Evolutionary conservation across 2,113 vertebrate species (phyloP).

Genomic region (Solea senegalensis): DNA sequence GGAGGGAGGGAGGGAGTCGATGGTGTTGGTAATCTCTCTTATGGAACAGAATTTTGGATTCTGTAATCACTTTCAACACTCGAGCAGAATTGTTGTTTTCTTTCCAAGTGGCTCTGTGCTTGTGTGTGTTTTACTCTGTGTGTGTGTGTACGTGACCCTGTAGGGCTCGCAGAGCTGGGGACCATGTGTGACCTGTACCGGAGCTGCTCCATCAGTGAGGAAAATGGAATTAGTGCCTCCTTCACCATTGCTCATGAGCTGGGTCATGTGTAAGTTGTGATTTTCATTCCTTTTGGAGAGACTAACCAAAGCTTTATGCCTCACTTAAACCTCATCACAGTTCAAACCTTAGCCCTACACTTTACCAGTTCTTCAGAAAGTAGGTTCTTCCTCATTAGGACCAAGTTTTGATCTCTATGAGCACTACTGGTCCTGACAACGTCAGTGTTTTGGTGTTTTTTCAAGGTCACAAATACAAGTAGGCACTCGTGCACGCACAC

Average conservation of each 20-base stretch:
- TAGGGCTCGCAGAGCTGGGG: conserved; percentile 95
- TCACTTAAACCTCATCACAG: too few species aligned
- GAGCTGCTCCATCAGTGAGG: conserved; percentile 97
- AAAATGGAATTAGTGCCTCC: conserved; percentile 95
- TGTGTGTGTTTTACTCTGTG: conserved; percentile 24
- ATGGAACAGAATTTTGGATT: conserved; percentile 59
- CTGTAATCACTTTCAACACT: conserved; percentile 59
- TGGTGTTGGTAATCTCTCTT: conserved; percentile 62
- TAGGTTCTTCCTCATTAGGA: too few species aligned
- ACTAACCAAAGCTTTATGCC: too few species aligned
- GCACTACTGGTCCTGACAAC: too few species aligned
- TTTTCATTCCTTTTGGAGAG: too few species aligned
- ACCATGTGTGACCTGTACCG: conserved; percentile 94
- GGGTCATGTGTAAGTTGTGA: conserved; percentile 93
- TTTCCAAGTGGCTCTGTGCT: conserved; percentile 8
- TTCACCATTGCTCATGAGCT: conserved; percentile 98
- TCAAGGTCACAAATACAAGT: not conserved
- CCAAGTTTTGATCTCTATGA: too few species aligned
- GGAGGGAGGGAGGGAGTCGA: conserved; percentile 42
- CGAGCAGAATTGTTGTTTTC: conserved; percentile 3
- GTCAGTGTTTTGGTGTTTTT: too few species aligned
- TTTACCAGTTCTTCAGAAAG: too few species aligned
- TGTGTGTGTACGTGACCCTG: conserved; percentile 50
- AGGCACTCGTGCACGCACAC: conserved; percentile 3
- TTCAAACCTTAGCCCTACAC: too few species aligned